These are phyloP conservation scores for Peribatodes rhomboidaria DNA, from an alignment of 2,888 invertebrate genomes.

Conservation along the genomic window DNA sequence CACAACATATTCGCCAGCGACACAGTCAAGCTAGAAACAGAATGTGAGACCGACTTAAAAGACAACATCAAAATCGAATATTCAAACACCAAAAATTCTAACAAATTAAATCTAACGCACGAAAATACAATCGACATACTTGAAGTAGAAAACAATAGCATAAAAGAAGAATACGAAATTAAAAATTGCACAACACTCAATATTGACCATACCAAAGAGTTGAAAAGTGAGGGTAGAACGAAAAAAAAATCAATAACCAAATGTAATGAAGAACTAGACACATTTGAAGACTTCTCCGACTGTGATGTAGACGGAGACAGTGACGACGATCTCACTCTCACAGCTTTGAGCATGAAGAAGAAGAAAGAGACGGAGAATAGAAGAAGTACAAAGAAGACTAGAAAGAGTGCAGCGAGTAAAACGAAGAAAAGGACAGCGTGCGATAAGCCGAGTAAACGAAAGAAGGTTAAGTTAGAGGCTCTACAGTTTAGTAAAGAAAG, in stretches of 20 bases:
- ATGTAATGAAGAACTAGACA: background rate
- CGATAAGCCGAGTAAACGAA: background rate
- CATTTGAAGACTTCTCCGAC: background rate
- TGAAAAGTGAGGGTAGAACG: constrained; percentile 1
- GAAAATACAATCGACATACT: background rate
- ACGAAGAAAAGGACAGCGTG: background rate
- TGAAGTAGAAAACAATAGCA: background rate
- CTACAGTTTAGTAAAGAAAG: constrained; percentile 22
- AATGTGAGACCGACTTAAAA: background rate
- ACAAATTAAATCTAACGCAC: background rate
- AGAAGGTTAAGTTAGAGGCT: background rate
- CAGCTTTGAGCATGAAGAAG: constrained; percentile 1
- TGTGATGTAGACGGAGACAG: background rate
- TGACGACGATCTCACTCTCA: constrained; percentile 7
- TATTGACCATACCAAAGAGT: background rate
- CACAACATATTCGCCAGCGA: background rate
- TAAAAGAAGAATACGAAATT: constrained; percentile 3
- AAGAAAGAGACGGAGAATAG: background rate
- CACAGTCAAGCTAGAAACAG: constrained; percentile 15
- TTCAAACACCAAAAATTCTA: background rate
- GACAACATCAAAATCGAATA: constrained; percentile 6
- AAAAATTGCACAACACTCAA: background rate
- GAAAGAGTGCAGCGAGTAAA: background rate
- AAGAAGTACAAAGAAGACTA: constrained; percentile 5
- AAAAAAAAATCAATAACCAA: background rate